Evolutionary conservation across 2,888 invertebrate species (phyloP).

Genomic region (Cosmorhoe ocellata): DNA sequence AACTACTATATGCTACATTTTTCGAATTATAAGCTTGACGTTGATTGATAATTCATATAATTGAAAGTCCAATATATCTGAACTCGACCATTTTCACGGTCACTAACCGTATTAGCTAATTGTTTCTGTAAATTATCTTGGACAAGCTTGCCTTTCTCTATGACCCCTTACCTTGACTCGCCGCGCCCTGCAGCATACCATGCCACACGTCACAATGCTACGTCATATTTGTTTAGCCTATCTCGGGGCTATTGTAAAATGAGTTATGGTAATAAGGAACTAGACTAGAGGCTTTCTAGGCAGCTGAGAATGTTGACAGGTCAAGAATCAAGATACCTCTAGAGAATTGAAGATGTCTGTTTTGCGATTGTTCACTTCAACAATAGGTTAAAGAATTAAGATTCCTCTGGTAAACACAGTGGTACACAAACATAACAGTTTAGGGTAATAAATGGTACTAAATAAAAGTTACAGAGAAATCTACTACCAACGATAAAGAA

Average conservation of each 20-base stretch:
- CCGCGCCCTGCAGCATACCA: slow-evolving; percentile 72
- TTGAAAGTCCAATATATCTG: slow-evolving; percentile 10
- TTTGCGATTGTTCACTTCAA: neutral
- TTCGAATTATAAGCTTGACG: neutral
- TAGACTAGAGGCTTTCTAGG: slow-evolving; percentile 17
- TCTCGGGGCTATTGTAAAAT: slow-evolving; percentile 27
- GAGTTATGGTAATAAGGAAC: slow-evolving; percentile 26
- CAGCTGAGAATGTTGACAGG: slow-evolving; percentile 26
- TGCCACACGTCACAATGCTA: slow-evolving; percentile 61
- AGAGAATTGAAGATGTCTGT: slow-evolving; percentile 8
- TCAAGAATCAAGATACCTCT: slow-evolving; percentile 5
- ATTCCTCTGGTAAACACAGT: too few species aligned
- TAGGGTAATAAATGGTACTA: too few species aligned
- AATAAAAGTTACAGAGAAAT: too few species aligned
- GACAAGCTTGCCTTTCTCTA: slow-evolving; percentile 67
- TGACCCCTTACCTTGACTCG: slow-evolving; percentile 80
- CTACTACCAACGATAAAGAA: too few species aligned
- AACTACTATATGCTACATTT: too few species aligned
- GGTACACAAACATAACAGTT: too few species aligned
- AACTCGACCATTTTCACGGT: slow-evolving; percentile 30
- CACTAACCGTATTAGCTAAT: slow-evolving; percentile 30
- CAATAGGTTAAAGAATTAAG: neutral
- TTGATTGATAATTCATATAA: slow-evolving; percentile 5
- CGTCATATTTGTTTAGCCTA: slow-evolving; percentile 32
- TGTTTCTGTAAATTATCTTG: slow-evolving; percentile 27